Base-by-base conservation (phyloP, 64 coral and sea anemone species). In the Pachyseris speciosa region DNA sequence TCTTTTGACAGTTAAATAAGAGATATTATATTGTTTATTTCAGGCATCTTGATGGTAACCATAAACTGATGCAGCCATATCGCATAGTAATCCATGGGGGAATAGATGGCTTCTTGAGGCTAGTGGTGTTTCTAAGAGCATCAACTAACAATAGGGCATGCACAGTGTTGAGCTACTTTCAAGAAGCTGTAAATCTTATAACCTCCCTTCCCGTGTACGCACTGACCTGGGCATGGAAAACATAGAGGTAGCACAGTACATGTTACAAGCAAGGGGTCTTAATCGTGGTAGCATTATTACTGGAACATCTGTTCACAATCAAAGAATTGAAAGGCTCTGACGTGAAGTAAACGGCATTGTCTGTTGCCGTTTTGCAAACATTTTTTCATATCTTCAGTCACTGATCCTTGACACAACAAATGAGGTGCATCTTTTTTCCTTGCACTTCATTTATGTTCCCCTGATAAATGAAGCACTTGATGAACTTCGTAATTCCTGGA, bases 171-270 rank as follows among this genome's bases (percentile, higher is more conserved):
- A 16, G 36, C 22, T 76, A 37, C 52, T 89, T 89, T 42, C 37
- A 61, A 58, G 57, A 27, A 28, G 68, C 86, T n/a, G 24, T 40
- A 30, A 19, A 63, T 26, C 20, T 13, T 90, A 80, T 61, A 90
- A 90, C 72, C 1, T 90, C 4, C 87, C 87, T 28, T 90, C 87
- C 6, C 24, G 75, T 27, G 87, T 90, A 4, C 58, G 87, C 44
- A 76, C 36, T 49, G 87, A 90, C n/a, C 53, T 90, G 72, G 74
- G 87, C 15, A 64, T 90, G 59, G 87, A 90, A 36, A 90, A 80
- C 33, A 80, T 80, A 17, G 73, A 69, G 43, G 72, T 79, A 22
- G 87, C 50, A 6, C 29, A 73, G 41, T 90, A 26, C 37, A 90
- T 90, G 87, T 27, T 90, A 11, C 49, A 80, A 36, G 8, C 53